Evolutionary conservation across 2,113 vertebrate species (phyloP).

Genomic region (Craseonycteris thonglongyai): DNA sequence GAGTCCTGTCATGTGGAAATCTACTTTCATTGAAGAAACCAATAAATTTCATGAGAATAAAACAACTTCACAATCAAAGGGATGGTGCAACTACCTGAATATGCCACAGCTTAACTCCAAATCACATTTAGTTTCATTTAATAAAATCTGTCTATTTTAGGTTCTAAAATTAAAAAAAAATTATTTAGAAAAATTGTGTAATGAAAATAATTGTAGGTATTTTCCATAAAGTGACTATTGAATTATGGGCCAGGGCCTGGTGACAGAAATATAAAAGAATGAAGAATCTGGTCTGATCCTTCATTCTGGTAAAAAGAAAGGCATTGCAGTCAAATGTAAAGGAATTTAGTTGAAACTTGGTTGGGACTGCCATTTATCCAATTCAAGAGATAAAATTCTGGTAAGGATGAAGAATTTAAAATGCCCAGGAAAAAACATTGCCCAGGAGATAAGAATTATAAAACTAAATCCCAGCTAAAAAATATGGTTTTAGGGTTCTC

Average conservation of each 20-base stretch:
- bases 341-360: background rate
- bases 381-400: background rate
- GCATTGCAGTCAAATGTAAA: background rate
- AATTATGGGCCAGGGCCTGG: background rate
- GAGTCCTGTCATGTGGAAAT: background rate
- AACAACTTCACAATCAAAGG: background rate
- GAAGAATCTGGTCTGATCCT: background rate
- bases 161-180: slow-evolving; percentile 22
- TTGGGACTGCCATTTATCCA: background rate
- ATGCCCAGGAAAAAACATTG: background rate
- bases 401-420: background rate
- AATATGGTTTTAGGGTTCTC: background rate
- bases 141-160: background rate
- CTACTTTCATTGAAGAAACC: background rate
- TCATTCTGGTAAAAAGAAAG: background rate
- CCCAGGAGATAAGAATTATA: background rate
- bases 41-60: background rate
- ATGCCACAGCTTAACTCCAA: background rate
- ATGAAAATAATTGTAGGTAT: background rate
- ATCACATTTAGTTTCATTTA: background rate
- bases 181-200: background rate
- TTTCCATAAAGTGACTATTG: background rate
- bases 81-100: background rate
- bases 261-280: background rate
- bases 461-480: background rate